A percentile compares a stretch with the other conserved stretches of the same genome.
Evolutionary conservation across 2,888 invertebrate genomes (phyloP).

Genomic region (Mythimna impura): DNA sequence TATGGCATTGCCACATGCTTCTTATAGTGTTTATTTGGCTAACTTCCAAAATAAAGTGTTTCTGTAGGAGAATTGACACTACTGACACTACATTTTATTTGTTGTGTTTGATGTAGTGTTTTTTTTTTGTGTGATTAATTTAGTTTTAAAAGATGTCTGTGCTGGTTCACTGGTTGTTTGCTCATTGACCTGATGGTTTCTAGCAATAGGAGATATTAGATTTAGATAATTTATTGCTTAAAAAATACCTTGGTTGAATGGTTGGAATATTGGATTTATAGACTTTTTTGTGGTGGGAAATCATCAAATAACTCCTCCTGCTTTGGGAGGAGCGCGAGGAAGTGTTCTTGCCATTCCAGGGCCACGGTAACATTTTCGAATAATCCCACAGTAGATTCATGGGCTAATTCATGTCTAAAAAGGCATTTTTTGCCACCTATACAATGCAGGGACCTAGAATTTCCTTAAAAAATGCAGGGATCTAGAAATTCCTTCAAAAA

Average conservation of each 20-base stretch:
- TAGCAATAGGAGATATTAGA: neutral
- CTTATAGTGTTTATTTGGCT: constrained; percentile 76
- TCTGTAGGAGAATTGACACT: constrained; percentile 69
- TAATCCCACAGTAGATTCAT: too few species aligned
- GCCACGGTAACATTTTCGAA: too few species aligned
- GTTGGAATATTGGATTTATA: neutral
- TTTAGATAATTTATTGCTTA: neutral
- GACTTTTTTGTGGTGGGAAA: too few species aligned
- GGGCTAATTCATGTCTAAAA: neutral
- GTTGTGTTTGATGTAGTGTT: constrained; percentile 53
- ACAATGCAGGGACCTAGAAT: neutral
- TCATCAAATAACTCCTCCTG: too few species aligned
- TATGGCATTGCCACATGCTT: constrained; percentile 62
- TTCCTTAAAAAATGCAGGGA: neutral
- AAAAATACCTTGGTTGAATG: neutral
- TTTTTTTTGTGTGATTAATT: constrained; percentile 33
- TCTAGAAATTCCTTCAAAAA: neutral
- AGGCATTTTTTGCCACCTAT: neutral
- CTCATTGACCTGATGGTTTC: neutral
- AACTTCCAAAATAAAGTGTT: constrained; percentile 75
- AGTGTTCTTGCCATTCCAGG: too few species aligned
- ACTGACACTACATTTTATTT: constrained; percentile 69
- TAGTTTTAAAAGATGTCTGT: neutral
- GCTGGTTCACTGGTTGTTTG: too few species aligned
- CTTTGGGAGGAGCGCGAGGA: too few species aligned